Conservation (phyloP, 2,888 invertebrate species). For the Heteromurus nitidus region DNA sequence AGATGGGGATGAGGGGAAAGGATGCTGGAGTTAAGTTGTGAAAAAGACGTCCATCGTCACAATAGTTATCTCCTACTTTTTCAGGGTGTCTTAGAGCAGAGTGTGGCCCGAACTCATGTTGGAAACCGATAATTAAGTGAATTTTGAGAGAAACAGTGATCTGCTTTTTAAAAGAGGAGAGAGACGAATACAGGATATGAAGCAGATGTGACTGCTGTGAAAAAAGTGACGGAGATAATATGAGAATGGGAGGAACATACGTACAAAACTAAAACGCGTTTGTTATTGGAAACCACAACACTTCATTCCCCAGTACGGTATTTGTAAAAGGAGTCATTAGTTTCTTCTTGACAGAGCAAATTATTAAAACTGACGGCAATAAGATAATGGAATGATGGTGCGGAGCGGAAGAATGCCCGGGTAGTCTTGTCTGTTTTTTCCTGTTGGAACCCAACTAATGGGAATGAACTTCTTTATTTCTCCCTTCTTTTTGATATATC, state of each 20-base stretch:
- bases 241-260: no score
- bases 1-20: slow-evolving; percentile 32
- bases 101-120: slow-evolving; percentile 25
- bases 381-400: slow-evolving; percentile 34
- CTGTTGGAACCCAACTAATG: no score
- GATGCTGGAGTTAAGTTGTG: background rate
- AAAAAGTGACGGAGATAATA: no score
- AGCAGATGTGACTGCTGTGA: slow-evolving; percentile 60
- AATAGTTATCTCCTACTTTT: slow-evolving; percentile 13
- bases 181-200: slow-evolving; percentile 46
- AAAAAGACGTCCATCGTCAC: slow-evolving; percentile 22
- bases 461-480: no score
- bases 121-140: slow-evolving; percentile 48
- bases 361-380: slow-evolving; percentile 26
- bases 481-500: no score
- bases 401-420: slow-evolving; percentile 28
- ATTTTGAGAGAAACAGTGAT: slow-evolving; percentile 47
- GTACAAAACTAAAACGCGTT: no score
- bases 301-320: no score
- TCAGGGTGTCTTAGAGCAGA: slow-evolving; percentile 44
- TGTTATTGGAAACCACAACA: no score
- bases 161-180: slow-evolving; percentile 35
- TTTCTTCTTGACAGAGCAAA: slow-evolving; percentile 44
- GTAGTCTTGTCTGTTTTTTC: no score
- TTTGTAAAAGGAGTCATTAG: slow-evolving; percentile 34